Evolutionary conservation across 1,140 invertebrate species (phyloP), one percentile per base, ranked within the genome.

Genomic region (Pygmarrhopalites habei): DNA sequence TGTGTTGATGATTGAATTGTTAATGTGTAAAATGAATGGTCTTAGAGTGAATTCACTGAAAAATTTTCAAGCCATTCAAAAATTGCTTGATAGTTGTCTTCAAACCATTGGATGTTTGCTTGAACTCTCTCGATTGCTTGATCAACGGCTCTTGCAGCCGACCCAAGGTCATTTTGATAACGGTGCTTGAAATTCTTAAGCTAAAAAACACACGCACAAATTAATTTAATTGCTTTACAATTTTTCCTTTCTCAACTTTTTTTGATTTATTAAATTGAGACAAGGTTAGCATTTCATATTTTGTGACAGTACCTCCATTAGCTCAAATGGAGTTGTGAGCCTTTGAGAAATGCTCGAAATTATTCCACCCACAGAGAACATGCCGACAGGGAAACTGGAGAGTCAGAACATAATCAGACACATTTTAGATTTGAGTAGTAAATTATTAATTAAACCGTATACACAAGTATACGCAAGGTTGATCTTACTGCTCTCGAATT

Each of bases 91-190:
- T 86, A 87, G 76, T 92, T 88, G 53, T 76, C 79, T 23, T 85
- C 77, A 79, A 88, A 84, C 90, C 90, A 94, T 55, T 83, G 79
- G 0, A 90, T 83, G 72, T 92, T 92, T 2, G 86, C 83, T 71
- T 85, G 81, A 0, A 84, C 84, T 46, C 86, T 82, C 72, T 93
- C 89, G 1, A 91, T 77, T 0, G 86, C 82, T 75, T 92, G 89
- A 62, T 86, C 80, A 0, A 89, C 82, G 1, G 86, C 83, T 57
- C 89, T 75, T 1, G 78, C 75, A 0, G 81, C 82, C 2, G 79
- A 78, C 5, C 84, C 84, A 3, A 89, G 77, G 35, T 79, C 62
- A 30, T 71, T 58, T n/a, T 66, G 30, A 41, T 74, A 64, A 1
- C 62, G 58, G 4, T 67, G 61, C 60, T 72, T 72, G 64, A 76